Evolutionary conservation across 2,888 invertebrate species (phyloP).

Genomic region (Drosophila paramelanica): DNA sequence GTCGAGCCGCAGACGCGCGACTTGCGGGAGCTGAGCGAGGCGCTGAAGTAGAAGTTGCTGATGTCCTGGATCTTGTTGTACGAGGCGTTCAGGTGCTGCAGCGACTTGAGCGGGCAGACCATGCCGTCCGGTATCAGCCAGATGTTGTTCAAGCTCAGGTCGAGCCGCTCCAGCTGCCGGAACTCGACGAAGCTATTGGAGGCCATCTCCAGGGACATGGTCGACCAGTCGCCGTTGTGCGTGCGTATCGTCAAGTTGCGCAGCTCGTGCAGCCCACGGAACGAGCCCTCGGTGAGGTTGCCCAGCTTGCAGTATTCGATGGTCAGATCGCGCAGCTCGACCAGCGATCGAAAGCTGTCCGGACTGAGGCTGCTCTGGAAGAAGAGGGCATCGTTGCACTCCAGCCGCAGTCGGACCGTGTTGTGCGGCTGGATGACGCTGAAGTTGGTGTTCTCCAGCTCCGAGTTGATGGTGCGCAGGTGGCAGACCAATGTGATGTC

Average conservation of each 20-base stretch:
- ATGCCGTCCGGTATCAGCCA: constrained; percentile 94
- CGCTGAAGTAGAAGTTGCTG: constrained; percentile 93
- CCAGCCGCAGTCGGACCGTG: constrained; percentile 91
- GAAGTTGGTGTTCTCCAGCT: constrained; percentile 94
- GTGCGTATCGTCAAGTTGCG: constrained; percentile 94
- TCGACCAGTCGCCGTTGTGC: constrained; percentile 93
- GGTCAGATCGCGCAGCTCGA: constrained; percentile 91
- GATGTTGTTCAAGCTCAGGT: constrained; percentile 94
- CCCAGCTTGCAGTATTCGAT: constrained; percentile 95
- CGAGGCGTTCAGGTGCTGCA: constrained; percentile 93
- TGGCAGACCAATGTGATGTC: constrained; percentile 92
- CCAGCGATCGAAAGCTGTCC: constrained; percentile 92
- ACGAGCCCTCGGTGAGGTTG: constrained; percentile 92
- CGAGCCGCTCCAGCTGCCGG: constrained; percentile 92
- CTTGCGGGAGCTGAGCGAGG: constrained; percentile 86
- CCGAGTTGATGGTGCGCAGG: constrained; percentile 93
- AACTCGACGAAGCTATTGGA: constrained; percentile 92
- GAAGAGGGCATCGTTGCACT: constrained; percentile 92
- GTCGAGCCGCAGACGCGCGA: constrained; percentile 87
- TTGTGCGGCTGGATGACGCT: constrained; percentile 94
- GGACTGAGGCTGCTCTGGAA: constrained; percentile 92
- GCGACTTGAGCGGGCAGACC: constrained; percentile 92
- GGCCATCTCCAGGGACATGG: constrained; percentile 93
- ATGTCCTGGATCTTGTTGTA: constrained; percentile 95
- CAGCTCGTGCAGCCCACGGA: constrained; percentile 92